Percentiles rank a stretch among this genome's conserved stretches.
Conservation (phyloP, 2,888 invertebrate genomes). For the Melinaea menophilus region DNA sequence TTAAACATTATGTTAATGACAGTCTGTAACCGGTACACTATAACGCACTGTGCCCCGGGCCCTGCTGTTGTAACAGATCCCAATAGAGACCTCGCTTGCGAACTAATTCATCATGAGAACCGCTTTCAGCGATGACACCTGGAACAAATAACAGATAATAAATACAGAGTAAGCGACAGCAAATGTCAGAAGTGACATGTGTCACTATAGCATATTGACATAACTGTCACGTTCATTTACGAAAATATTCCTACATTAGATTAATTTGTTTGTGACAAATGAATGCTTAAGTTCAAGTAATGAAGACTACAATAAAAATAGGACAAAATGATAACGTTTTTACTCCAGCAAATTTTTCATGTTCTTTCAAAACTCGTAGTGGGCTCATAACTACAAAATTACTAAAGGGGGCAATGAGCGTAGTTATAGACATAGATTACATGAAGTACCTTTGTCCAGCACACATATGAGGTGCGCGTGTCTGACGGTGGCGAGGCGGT, state of each 20-base stretch:
- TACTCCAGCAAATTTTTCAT: too few relatives aligned
- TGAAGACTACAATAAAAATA: too few relatives aligned
- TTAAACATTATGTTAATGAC: too few relatives aligned
- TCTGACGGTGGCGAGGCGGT: slow-evolving; percentile 88
- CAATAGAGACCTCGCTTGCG: slow-evolving; percentile 56
- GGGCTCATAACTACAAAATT: neutral
- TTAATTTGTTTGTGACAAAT: too few relatives aligned
- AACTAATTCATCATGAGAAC: slow-evolving; percentile 60
- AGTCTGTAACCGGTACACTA: too few relatives aligned
- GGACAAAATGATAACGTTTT: too few relatives aligned
- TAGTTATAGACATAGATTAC: neutral
- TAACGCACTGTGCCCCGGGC: slow-evolving; percentile 28
- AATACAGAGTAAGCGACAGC: neutral
- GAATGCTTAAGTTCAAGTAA: too few relatives aligned
- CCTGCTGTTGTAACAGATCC: slow-evolving; percentile 60
- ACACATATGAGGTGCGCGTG: slow-evolving; percentile 90
- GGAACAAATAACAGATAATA: slow-evolving; percentile 13
- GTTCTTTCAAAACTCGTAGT: too few relatives aligned
- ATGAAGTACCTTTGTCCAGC: slow-evolving; percentile 80
- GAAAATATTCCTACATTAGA: too few relatives aligned
- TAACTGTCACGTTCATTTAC: too few relatives aligned
- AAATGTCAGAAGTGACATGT: neutral
- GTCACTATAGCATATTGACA: too few relatives aligned
- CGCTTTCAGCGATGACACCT: slow-evolving; percentile 65
- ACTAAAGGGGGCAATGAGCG: neutral